Conservation (phyloP, 2,888 invertebrate genomes). For the Hybos culiciformis region DNA sequence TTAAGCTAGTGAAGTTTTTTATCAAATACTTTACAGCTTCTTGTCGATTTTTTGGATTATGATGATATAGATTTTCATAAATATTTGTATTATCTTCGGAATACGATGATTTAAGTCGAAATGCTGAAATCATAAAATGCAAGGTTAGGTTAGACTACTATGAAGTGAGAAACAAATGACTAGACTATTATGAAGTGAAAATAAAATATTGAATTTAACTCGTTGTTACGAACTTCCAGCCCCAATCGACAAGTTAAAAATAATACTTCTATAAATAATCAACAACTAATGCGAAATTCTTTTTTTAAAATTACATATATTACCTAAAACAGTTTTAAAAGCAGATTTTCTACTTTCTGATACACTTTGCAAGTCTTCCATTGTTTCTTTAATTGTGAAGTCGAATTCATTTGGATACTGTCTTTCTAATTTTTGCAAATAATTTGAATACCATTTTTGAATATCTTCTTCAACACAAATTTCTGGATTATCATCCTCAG, state of each 20-base stretch:
- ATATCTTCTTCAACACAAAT: constrained; percentile 19
- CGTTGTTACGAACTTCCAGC: too few species aligned
- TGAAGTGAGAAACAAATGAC: not conserved
- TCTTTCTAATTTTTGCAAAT: constrained; percentile 48
- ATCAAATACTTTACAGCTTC: constrained; percentile 52
- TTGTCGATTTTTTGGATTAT: constrained; percentile 48
- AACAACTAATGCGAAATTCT: not conserved
- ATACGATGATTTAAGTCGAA: constrained; percentile 42
- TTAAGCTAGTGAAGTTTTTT: constrained; percentile 39
- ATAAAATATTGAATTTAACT: too few species aligned
- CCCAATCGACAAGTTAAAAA: too few species aligned
- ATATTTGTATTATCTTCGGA: constrained; percentile 41
- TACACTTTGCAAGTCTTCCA: constrained; percentile 33
- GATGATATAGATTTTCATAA: constrained; percentile 60
- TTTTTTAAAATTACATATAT: constrained; percentile 3
- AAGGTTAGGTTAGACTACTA: not conserved
- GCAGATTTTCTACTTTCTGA: constrained; percentile 29
- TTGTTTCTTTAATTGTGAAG: constrained; percentile 45
- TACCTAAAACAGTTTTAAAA: constrained; percentile 33
- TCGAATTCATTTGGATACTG: constrained; percentile 63
- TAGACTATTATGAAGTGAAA: too few species aligned
- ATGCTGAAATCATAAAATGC: constrained; percentile 26
- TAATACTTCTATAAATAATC: too few species aligned
- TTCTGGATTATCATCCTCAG: constrained; percentile 21
- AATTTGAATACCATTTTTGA: constrained; percentile 40